Percentiles rank a stretch among this genome's conserved stretches.
These are phyloP conservation scores for Drosophila ambigua DNA, from an alignment of 1,140 invertebrate genomes.

Conservation along the genomic window DNA sequence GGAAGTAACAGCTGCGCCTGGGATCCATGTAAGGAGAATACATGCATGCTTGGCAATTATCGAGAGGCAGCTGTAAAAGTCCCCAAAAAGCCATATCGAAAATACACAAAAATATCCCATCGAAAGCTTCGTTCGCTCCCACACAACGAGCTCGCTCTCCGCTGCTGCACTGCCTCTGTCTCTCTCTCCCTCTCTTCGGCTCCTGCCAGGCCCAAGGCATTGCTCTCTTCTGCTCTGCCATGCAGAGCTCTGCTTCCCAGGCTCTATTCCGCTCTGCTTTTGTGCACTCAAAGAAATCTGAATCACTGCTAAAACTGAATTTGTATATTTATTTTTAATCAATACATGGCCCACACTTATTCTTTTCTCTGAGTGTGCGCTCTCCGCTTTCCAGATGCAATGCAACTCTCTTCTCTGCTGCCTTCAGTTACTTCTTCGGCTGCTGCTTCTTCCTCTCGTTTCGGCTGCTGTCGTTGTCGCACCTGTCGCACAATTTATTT, in stretches of 20 bases:
- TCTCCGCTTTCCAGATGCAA: neutral
- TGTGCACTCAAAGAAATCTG: too few relatives aligned
- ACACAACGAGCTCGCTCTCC: constrained; percentile 57
- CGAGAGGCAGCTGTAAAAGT: constrained; percentile 69
- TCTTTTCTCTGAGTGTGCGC: constrained; percentile 11
- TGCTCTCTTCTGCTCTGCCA: too few relatives aligned
- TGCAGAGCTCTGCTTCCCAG: constrained; percentile 22
- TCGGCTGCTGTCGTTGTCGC: constrained; percentile 68
- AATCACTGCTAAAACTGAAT: too few relatives aligned
- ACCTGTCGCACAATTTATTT: constrained; percentile 82
- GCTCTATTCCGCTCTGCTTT: neutral
- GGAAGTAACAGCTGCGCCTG: constrained; percentile 77
- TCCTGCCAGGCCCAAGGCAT: too few relatives aligned
- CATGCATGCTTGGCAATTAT: constrained; percentile 62
- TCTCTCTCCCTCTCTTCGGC: too few relatives aligned
- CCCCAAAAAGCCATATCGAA: constrained; percentile 22
- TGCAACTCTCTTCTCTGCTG: constrained; percentile 10
- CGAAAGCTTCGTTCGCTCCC: constrained; percentile 79
- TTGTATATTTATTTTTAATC: too few relatives aligned
- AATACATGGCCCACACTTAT: too few relatives aligned
- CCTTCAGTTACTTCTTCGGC: constrained; percentile 7
- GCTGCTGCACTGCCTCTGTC: constrained; percentile 3
- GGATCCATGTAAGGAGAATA: constrained; percentile 46
- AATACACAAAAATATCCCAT: constrained; percentile 31
- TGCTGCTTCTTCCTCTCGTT: constrained; percentile 9